phyloP scores from a whole-genome alignment of 2,888 invertebrate species.

The Pseudococcus viburni region DNA sequence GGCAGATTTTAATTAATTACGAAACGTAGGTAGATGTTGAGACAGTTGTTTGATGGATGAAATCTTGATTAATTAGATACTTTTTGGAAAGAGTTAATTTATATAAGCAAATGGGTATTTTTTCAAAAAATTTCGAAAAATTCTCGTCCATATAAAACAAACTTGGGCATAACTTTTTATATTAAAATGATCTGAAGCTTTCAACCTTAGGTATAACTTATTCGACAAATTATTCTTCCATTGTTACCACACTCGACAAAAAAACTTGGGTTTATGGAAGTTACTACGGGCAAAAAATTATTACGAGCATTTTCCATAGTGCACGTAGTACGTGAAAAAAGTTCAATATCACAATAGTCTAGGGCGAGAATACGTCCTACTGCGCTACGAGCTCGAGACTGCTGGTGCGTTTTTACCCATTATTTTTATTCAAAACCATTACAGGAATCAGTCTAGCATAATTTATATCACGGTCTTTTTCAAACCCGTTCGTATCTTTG shows the following conservation, averaged over 20 bases:
- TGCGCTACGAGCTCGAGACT: background rate
- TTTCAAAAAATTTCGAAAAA: too few relatives aligned
- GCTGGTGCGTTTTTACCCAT: slow-evolving; percentile 21
- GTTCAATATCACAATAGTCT: slow-evolving; percentile 37
- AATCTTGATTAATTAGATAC: slow-evolving; percentile 17
- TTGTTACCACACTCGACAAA: background rate
- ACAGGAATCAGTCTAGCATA: slow-evolving; percentile 44
- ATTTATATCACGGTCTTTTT: slow-evolving; percentile 48
- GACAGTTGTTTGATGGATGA: background rate
- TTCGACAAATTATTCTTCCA: background rate
- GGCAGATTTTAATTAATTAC: slow-evolving; percentile 6
- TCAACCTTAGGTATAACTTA: background rate
- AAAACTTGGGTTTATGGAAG: background rate
- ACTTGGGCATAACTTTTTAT: background rate
- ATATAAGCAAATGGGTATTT: background rate
- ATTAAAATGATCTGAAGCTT: background rate
- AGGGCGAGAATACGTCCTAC: background rate
- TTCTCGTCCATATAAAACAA: too few relatives aligned
- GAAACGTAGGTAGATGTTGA: background rate
- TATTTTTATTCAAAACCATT: slow-evolving; percentile 39
- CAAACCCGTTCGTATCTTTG: slow-evolving; percentile 20
- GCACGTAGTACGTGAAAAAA: background rate
- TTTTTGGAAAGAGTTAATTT: background rate
- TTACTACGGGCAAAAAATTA: background rate
- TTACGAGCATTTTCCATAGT: slow-evolving; percentile 5